Base-by-base conservation (phyloP, 1,140 invertebrate species). In the Heliothis subflexa region DNA sequence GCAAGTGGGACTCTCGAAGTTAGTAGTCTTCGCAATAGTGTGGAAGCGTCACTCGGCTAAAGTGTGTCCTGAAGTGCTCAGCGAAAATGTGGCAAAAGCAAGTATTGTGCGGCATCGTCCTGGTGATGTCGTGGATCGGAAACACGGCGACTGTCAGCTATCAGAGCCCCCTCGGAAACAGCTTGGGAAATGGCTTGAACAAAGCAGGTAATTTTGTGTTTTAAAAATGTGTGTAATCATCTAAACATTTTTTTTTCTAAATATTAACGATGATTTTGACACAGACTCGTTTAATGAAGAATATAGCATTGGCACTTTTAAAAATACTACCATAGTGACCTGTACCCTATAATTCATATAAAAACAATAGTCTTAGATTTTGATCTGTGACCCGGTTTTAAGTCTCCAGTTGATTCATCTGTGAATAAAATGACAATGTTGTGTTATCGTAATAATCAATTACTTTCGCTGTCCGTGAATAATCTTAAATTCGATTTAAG, bases 61-160 rank as follows among this genome's bases (percentile, higher is more conserved):
- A 62, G 28, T 59, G 72, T 0, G n/a, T 57, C 12, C 49, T 16
- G 47, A 61, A 66, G 72, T 75, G 57, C 62, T 28, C 40, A 47
- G 16, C 18, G 28, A 87, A 83, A 84, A 92, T 92, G 90, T 83
- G 85, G 74, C 81, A 87, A 81, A 83, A 82, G 33, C 80, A 88
- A 50, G 78, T 85, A 16, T 66, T 90, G 50, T 83, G 85, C 16
- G 83, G 87, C 18, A 25, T 90, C 18, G 16, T 92, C 54, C 57
- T 92, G 14, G 59, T 93, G 47, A 87, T 90, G 88, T 85, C 84
- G 71, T 92, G 88, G 79, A 87, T 93, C 21, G 90, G 84, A 11
- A 84, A 89, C 75, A 88, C 92, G 28, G 90, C 89, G 78, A 90
- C 92, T 0, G 89, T 88, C 16, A 91, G 82, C 76, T 93, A 92